Percentiles rank a stretch among this genome's conserved stretches.
Evolutionary conservation across 1,140 invertebrate genomes (phyloP).

Genomic region (Pomacea maculata): DNA sequence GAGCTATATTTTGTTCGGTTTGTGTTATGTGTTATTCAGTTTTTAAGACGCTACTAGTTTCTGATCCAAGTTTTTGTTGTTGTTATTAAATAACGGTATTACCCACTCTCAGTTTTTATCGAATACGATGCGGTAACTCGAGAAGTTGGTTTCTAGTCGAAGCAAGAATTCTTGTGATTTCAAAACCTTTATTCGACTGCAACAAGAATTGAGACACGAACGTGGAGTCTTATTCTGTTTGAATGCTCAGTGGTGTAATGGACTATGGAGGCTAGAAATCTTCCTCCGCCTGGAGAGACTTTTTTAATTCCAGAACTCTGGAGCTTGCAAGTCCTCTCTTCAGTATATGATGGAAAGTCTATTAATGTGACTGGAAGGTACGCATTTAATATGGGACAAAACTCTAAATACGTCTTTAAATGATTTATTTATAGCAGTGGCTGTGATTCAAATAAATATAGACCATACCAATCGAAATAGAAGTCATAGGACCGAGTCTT

Average conservation of each 20-base stretch:
- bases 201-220: neutral
- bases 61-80: too few relatives aligned
- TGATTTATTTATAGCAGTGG: too few relatives aligned
- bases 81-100: too few relatives aligned
- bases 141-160: neutral
- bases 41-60: too few relatives aligned
- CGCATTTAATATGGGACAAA: neutral
- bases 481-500: too few relatives aligned
- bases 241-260: neutral
- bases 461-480: too few relatives aligned
- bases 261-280: neutral
- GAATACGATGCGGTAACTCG: neutral
- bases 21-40: too few relatives aligned
- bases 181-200: neutral
- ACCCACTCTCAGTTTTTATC: too few relatives aligned
- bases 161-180: neutral
- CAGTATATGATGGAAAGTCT: neutral
- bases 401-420: too few relatives aligned
- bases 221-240: neutral
- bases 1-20: too few relatives aligned
- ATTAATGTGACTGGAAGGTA: slow-evolving; percentile 10
- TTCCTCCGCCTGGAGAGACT: neutral
- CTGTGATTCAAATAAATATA: too few relatives aligned
- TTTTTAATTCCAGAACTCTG: neutral
- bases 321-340: too few relatives aligned